These are phyloP conservation scores for Diuraphis noxia DNA, from an alignment of 1,140 invertebrate species.

Conservation along the genomic window DNA sequence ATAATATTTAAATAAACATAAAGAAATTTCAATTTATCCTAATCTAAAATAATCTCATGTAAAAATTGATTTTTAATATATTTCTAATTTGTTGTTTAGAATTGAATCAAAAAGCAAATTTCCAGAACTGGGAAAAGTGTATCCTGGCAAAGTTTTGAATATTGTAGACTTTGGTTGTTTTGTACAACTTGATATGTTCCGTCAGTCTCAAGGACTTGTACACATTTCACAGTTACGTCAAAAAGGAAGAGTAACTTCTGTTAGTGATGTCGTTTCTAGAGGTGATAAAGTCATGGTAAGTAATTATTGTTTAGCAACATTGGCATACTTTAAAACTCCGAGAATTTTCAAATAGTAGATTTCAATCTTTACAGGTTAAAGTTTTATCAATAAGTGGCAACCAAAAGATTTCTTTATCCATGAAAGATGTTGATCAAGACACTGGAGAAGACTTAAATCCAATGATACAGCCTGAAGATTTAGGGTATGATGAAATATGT, in stretches of 20 bases:
- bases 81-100: constrained; percentile 39
- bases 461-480: constrained; percentile 61
- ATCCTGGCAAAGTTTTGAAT: constrained; percentile 91
- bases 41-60: not conserved
- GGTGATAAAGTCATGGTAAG: constrained; percentile 88
- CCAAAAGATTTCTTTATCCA: constrained; percentile 93
- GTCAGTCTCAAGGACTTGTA: constrained; percentile 89
- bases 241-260: constrained; percentile 92
- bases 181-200: constrained; percentile 90
- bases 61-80: not conserved
- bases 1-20: not conserved
- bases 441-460: constrained; percentile 95
- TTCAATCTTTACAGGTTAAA: constrained; percentile 68
- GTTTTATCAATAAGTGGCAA: constrained; percentile 82
- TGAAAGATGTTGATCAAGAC: constrained; percentile 98
- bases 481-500: constrained; percentile 55
- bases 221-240: constrained; percentile 94
- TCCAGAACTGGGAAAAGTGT: constrained; percentile 74
- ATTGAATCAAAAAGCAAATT: constrained; percentile 48
- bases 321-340: not conserved
- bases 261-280: constrained; percentile 88
- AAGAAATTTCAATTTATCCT: not conserved
- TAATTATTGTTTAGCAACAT: constrained; percentile 56
- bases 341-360: not conserved
- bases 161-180: constrained; percentile 98